Conservation (phyloP, 2,888 invertebrate genomes). For the Synergus umbraculus region DNA sequence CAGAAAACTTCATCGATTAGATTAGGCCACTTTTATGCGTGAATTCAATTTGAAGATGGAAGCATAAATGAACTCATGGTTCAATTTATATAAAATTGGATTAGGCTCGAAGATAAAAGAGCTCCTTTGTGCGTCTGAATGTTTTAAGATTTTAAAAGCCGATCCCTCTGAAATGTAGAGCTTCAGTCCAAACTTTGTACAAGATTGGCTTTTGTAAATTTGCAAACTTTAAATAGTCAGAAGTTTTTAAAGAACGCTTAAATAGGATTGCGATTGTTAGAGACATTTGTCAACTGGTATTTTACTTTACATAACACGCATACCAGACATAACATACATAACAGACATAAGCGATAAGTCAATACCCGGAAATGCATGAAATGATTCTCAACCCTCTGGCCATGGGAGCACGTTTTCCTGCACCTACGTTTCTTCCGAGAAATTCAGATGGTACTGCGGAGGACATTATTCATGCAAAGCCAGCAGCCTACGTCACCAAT, state of each 20-base stretch:
- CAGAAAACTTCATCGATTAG: no score
- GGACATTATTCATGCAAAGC: slow-evolving; percentile 70
- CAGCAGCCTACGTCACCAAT: slow-evolving; percentile 52
- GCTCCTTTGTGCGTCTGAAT: no score
- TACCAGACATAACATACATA: neutral
- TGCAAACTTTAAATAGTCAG: no score
- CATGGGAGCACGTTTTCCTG: slow-evolving; percentile 50
- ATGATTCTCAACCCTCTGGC: slow-evolving; percentile 12
- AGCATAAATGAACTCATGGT: no score
- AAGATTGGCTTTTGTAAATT: no score
- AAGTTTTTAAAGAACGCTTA: neutral
- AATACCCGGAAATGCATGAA: slow-evolving; percentile 15
- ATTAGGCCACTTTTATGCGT: no score
- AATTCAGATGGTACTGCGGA: slow-evolving; percentile 63
- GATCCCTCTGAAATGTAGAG: no score
- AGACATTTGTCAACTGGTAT: neutral
- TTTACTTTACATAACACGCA: neutral
- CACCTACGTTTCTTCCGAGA: slow-evolving; percentile 64
- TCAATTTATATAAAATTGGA: no score
- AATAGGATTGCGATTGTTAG: neutral
- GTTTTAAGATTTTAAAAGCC: no score
- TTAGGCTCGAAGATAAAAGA: no score
- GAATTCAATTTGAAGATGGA: no score
- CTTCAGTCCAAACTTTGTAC: no score
- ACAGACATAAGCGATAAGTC: neutral